Percentiles rank a stretch among this genome's conserved stretches.
Evolutionary conservation across 1,140 invertebrate genomes (phyloP).

Genomic region (Yoshiicerus persimilis): DNA sequence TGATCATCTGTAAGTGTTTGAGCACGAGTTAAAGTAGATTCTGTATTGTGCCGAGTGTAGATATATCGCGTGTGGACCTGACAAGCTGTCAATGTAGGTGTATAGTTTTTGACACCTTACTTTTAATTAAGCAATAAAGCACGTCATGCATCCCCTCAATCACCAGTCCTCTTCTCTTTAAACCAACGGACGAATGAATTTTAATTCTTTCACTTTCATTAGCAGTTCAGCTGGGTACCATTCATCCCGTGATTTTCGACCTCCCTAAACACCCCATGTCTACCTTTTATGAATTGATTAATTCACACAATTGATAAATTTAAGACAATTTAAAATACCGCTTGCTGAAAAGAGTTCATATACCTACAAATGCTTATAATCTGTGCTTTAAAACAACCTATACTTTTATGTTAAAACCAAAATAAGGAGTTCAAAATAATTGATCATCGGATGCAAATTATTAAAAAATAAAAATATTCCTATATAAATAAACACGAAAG

Average conservation of each 20-base stretch:
- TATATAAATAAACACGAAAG: too few species aligned
- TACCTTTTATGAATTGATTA: not conserved
- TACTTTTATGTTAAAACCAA: too few species aligned
- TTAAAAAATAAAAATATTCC: too few species aligned
- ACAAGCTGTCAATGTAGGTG: slow-evolving; percentile 26
- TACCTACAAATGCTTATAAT: too few species aligned
- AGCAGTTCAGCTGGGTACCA: not conserved
- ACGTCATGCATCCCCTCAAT: not conserved
- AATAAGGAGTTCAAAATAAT: too few species aligned
- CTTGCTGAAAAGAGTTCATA: not conserved
- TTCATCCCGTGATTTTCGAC: not conserved
- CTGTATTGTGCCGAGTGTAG: not conserved
- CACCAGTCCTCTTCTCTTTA: not conserved
- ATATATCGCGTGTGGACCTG: slow-evolving; percentile 10
- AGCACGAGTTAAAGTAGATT: not conserved
- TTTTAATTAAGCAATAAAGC: slow-evolving; percentile 30
- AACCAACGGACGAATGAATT: not conserved
- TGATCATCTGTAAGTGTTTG: not conserved
- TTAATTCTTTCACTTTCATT: not conserved
- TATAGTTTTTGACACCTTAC: slow-evolving; percentile 20
- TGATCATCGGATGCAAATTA: too few species aligned
- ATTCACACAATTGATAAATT: not conserved
- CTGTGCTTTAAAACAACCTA: too few species aligned
- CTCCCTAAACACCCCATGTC: not conserved
- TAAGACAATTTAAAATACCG: not conserved